Evolutionary conservation across 2,888 invertebrate species (phyloP), one percentile per base, ranked within the genome.

Genomic region (Hypselothyrea guttata): DNA sequence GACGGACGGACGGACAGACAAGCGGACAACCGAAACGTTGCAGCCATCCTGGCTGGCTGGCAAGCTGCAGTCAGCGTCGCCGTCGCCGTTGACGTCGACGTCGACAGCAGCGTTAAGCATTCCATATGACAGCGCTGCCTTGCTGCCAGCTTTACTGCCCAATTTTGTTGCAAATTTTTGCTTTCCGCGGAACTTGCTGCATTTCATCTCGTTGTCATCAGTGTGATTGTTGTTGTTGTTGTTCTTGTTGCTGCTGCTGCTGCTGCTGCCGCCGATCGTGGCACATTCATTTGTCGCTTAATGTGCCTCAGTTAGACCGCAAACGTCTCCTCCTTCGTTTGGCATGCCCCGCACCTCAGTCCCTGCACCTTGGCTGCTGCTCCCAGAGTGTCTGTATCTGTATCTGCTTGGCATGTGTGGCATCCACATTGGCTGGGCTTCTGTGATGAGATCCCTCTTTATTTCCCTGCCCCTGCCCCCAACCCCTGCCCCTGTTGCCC

Each of bases 281-380:
- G 83, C 83, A 78, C 83, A 78, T 78, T 78, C 78, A 78, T 78
- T 78, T 78, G 83, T 78, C 83, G 83, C 78, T 78, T 78, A 83
- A 78, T 78, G 78, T 83, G 74, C 78, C 83, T 76, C 78, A 83
- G 83, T 79, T 79, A 69, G 64, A 57, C 71, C 56, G 58, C 73
- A 22, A 27, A 30, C 30, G 35, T 40, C 40, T 35, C 27, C 42
- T 30, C 7, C 16, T 13, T 22, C 18, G 27, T 28, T 12, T 22
- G 33, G 22, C n/a, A 42, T 31, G 35, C 7, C 16, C 38, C 35
- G 34, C 34, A 28, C 38, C 15, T 15, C 46, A 31, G 16, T 30
- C 41, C 46, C 46, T 42, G 37, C 13, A 15, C 47, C 30, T 34
- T 31, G 41, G 44, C 54, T 58, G 73, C 74, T 69, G 73, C 77